phyloP scores from a whole-genome alignment of 2,888 invertebrate genomes.

The Cyaniris semiargus region DNA sequence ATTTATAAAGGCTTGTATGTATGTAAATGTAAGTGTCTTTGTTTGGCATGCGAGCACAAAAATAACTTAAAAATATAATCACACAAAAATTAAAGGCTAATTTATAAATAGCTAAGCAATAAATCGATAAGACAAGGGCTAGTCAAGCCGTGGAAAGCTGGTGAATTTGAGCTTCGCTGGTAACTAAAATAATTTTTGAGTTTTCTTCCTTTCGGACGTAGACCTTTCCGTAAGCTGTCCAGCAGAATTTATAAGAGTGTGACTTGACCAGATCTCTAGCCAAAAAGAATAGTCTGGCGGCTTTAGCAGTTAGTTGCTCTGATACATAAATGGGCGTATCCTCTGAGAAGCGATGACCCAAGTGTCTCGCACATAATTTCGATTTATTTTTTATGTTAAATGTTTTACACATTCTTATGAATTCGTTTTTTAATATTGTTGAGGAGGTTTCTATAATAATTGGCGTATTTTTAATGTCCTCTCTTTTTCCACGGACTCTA shows the following conservation, averaged over 20 bases:
- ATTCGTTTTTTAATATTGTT: slow-evolving; percentile 38
- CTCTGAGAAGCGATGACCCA: slow-evolving; percentile 32
- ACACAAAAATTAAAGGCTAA: background rate
- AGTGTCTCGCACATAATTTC: slow-evolving; percentile 37
- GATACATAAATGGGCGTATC: slow-evolving; percentile 37
- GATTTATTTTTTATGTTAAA: slow-evolving; percentile 37
- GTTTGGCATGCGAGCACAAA: too few relatives aligned
- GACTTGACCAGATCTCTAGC: slow-evolving; percentile 17
- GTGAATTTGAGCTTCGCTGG: slow-evolving; percentile 34
- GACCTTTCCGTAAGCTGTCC: slow-evolving; percentile 37
- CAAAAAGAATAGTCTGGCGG: background rate
- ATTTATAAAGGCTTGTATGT: too few relatives aligned
- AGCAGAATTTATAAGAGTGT: slow-evolving; percentile 34
- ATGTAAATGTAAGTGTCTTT: too few relatives aligned
- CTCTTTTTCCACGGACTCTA: slow-evolving; percentile 35
- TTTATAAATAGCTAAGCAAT: background rate
- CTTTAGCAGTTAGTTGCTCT: slow-evolving; percentile 24
- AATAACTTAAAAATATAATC: background rate
- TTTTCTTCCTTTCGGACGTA: slow-evolving; percentile 35
- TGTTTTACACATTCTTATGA: slow-evolving; percentile 38
- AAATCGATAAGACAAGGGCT: background rate
- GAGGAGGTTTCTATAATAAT: slow-evolving; percentile 41
- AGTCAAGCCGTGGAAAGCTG: slow-evolving; percentile 11
- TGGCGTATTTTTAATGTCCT: slow-evolving; percentile 34
- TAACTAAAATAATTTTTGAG: slow-evolving; percentile 36